Percentiles rank a stretch among this genome's conserved stretches.
phyloP scores from a whole-genome alignment of 2,888 invertebrate species.

The Brachyptera putata region DNA sequence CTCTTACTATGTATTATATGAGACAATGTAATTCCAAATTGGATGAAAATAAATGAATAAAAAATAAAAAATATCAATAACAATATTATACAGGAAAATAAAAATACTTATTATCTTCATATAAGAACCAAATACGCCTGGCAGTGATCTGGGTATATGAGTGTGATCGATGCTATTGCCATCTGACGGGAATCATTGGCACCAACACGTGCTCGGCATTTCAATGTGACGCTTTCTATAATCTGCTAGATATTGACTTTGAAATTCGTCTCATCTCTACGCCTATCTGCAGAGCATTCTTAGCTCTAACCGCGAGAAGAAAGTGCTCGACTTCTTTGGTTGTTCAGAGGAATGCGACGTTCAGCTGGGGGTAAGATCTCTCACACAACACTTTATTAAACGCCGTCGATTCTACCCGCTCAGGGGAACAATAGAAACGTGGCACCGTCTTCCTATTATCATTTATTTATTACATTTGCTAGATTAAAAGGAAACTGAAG shows the following conservation, averaged over 20 bases:
- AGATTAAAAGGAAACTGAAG: too few relatives aligned
- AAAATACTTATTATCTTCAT: too few relatives aligned
- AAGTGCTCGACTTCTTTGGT: conserved; percentile 7
- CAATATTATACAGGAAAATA: too few relatives aligned
- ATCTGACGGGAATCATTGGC: too few relatives aligned
- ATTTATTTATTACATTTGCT: too few relatives aligned
- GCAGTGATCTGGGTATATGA: too few relatives aligned
- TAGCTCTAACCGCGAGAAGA: background rate
- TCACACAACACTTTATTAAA: conserved; percentile 13
- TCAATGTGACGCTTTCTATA: conserved; percentile 10
- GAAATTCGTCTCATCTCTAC: conserved; percentile 24
- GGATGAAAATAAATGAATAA: too few relatives aligned
- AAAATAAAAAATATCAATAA: too few relatives aligned
- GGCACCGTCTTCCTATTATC: background rate
- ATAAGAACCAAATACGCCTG: too few relatives aligned
- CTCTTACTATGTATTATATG: too few relatives aligned
- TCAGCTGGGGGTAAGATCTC: background rate
- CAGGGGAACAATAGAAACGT: background rate
- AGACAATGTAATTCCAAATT: too few relatives aligned
- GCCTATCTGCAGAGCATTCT: conserved; percentile 14
- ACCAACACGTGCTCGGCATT: conserved; percentile 9
- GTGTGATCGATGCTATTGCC: too few relatives aligned
- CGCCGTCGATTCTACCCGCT: background rate
- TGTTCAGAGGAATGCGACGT: conserved; percentile 1
- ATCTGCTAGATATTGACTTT: conserved; percentile 25